Conservation (phyloP, 2,797 vertebrate genomes). For the Xyrichtys novacula region DNA sequence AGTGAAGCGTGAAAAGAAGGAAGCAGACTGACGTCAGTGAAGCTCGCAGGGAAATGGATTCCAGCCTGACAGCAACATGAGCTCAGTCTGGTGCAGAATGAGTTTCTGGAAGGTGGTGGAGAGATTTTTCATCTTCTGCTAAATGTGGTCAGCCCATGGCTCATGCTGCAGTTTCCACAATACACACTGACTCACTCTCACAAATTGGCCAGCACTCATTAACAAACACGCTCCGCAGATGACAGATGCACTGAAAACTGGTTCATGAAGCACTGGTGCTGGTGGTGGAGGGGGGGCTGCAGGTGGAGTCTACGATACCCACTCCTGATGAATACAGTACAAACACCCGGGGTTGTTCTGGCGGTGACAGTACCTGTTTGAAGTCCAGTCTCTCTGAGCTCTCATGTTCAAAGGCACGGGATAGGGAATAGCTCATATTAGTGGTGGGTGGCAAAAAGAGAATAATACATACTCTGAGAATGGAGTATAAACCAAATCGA, state of each 20-base stretch:
- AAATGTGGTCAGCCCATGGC: conserved; percentile 31
- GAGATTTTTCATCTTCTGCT: conserved; percentile 37
- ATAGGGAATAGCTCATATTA: neutral
- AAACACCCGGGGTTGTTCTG: conserved; percentile 6
- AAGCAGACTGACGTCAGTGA: neutral
- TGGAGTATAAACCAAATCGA: neutral
- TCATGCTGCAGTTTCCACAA: conserved; percentile 10
- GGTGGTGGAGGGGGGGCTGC: conserved; percentile 19
- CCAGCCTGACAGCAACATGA: conserved; percentile 18
- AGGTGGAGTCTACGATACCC: conserved; percentile 33
- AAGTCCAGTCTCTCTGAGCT: conserved; percentile 35
- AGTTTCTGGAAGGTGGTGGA: conserved; percentile 20
- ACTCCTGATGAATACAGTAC: conserved; percentile 5
- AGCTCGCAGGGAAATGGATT: conserved; percentile 38
- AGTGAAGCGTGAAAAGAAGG: conserved; percentile 13
- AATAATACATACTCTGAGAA: neutral
- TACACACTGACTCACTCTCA: neutral
- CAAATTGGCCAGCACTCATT: conserved; percentile 19
- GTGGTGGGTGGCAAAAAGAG: neutral
- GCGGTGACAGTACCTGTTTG: conserved; percentile 35
- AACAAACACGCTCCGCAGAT: conserved; percentile 26
- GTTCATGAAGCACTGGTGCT: conserved; percentile 33
- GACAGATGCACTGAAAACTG: conserved; percentile 44
- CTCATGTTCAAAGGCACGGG: conserved; percentile 34
- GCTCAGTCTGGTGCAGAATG: conserved; percentile 12